Conservation (phyloP, 1,140 invertebrate genomes). For the Hormaphis cornu region DNA sequence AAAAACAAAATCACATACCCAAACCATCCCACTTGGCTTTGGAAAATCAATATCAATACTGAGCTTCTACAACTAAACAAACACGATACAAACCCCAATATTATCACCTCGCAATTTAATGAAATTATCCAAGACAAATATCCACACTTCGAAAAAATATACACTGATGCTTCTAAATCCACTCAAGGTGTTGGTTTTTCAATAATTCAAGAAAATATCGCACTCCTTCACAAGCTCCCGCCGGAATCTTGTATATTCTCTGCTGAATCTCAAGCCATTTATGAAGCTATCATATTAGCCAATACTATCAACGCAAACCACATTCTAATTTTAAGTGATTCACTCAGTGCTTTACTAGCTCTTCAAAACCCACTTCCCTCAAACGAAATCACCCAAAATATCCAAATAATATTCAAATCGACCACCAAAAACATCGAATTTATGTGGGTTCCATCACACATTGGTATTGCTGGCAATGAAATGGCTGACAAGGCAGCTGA, state of each 20-base stretch:
- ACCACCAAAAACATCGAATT: too few relatives aligned
- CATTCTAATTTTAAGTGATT: not conserved
- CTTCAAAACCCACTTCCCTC: not conserved
- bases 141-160: not conserved
- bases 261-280: not conserved
- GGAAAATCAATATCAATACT: not conserved
- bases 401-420: not conserved
- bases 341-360: not conserved
- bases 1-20: not conserved
- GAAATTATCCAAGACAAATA: not conserved
- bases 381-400: not conserved
- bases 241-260: not conserved
- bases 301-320: not conserved
- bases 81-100: not conserved
- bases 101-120: not conserved
- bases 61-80: not conserved
- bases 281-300: not conserved
- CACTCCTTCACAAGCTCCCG: not conserved
- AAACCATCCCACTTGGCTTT: not conserved
- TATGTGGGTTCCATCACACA: conserved; percentile 16
- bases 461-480: not conserved
- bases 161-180: not conserved
- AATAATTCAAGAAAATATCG: not conserved
- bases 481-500: not conserved
- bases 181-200: not conserved